A percentile compares a stretch with the other conserved stretches of the same genome.
Evolutionary conservation across 2,113 vertebrate genomes (phyloP).

Genomic region (Rhizomys pruinosus): DNA sequence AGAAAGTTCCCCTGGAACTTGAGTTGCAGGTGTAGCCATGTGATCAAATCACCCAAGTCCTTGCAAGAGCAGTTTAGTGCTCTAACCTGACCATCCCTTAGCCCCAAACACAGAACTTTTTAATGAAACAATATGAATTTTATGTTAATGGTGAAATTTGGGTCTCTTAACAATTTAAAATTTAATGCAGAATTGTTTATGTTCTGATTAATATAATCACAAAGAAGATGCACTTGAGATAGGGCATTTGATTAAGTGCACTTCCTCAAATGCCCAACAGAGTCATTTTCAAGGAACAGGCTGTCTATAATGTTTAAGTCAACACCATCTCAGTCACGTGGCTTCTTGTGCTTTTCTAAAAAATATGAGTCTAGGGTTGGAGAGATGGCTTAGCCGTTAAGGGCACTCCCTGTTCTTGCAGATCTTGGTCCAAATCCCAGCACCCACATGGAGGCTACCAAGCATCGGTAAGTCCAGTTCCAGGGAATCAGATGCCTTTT

Average conservation of each 20-base stretch:
- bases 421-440: no score
- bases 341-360: constrained; percentile 16
- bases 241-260: not conserved
- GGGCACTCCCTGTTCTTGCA: no score
- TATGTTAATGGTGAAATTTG: constrained; percentile 67
- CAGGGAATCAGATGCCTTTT: no score
- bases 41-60: no score
- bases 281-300: not conserved
- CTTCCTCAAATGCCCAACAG: constrained; percentile 36
- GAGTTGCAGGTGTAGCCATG: no score
- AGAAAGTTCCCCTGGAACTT: no score
- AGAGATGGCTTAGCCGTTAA: no score
- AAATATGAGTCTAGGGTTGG: no score
- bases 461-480: no score
- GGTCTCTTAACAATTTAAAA: constrained; percentile 77
- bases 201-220: constrained; percentile 29
- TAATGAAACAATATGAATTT: constrained; percentile 70
- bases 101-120: not conserved
- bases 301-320: not conserved
- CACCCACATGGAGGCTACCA: no score
- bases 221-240: constrained; percentile 49
- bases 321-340: not conserved
- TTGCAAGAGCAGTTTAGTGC: no score
- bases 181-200: constrained; percentile 65
- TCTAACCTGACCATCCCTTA: no score